A percentile compares a stretch with the other conserved stretches of the same genome.
Evolutionary conservation across 2,888 invertebrate genomes (phyloP).

Genomic region (Agrotis puta): DNA sequence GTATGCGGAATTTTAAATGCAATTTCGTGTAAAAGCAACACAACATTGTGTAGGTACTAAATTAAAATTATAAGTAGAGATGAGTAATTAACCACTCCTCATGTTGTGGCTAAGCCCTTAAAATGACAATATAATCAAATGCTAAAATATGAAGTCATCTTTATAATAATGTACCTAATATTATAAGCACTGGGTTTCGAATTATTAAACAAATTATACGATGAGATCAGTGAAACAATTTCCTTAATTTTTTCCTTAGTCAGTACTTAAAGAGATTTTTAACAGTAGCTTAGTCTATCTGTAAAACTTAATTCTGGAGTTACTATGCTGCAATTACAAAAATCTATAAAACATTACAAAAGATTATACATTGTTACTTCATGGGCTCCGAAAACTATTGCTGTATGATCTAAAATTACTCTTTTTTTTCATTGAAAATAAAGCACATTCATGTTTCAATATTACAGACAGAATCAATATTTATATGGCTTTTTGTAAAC

Average conservation of each 20-base stretch:
- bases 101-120: background rate
- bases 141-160: slow-evolving; percentile 9
- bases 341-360: slow-evolving; percentile 29
- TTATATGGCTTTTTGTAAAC: no score
- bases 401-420: slow-evolving; percentile 5
- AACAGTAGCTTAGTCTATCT: background rate
- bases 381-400: slow-evolving; percentile 17
- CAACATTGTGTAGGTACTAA: slow-evolving; percentile 19
- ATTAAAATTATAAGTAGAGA: slow-evolving; percentile 13
- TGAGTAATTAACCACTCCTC: background rate
- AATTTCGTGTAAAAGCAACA: slow-evolving; percentile 41
- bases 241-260: slow-evolving; percentile 48
- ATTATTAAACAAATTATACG: slow-evolving; percentile 49
- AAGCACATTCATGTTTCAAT: background rate
- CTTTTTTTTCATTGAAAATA: background rate
- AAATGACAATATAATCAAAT: background rate
- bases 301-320: slow-evolving; percentile 13
- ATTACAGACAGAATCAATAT: background rate
- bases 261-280: slow-evolving; percentile 30
- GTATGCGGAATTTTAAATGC: slow-evolving; percentile 52
- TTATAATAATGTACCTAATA: slow-evolving; percentile 17
- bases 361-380: slow-evolving; percentile 22
- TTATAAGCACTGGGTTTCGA: slow-evolving; percentile 51
- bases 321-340: slow-evolving; percentile 19
- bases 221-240: slow-evolving; percentile 59